phyloP scores from a whole-genome alignment of 2,113 vertebrate species.

The Poeciliopsis retropinna region DNA sequence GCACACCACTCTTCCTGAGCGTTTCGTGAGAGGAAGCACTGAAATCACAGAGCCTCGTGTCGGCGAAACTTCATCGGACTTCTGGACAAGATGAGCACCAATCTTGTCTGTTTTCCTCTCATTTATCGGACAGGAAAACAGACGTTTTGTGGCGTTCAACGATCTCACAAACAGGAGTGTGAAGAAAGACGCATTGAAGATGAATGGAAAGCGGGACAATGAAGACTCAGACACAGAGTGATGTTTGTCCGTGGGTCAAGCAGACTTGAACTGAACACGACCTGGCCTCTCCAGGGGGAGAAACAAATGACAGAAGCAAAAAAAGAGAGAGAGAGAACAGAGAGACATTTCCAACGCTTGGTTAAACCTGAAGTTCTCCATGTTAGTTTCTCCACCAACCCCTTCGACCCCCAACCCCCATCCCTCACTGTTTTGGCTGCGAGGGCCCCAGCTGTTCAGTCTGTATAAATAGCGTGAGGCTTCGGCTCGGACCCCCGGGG shows the following conservation, averaged over 20 bases:
- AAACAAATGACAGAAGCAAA: slow-evolving; percentile 23
- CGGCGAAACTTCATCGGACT: slow-evolving; percentile 37
- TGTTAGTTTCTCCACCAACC: slow-evolving; percentile 71
- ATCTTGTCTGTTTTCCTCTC: too few species aligned
- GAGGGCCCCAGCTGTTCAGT: slow-evolving; percentile 84
- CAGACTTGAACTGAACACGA: slow-evolving; percentile 46
- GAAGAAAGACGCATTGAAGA: slow-evolving; percentile 5
- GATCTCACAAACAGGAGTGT: slow-evolving; percentile 19
- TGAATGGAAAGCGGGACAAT: slow-evolving; percentile 3
- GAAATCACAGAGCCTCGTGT: slow-evolving; percentile 9
- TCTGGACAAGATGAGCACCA: slow-evolving; percentile 53
- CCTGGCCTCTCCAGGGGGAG: slow-evolving; percentile 25
- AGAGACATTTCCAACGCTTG: slow-evolving; percentile 76
- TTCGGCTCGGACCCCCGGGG: slow-evolving; percentile 72
- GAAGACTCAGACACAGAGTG: slow-evolving; percentile 18
- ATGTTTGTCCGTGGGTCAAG: slow-evolving; percentile 31
- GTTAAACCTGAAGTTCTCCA: slow-evolving; percentile 80
- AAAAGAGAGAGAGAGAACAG: slow-evolving; percentile 31
- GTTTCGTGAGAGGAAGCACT: slow-evolving; percentile 14
- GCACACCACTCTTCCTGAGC: slow-evolving; percentile 24
- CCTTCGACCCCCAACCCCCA: slow-evolving; percentile 30
- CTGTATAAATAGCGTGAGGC: slow-evolving; percentile 83
- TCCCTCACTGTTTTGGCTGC: slow-evolving; percentile 74
- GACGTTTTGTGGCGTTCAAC: slow-evolving; percentile 59
- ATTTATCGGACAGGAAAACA: too few species aligned